Percentiles rank a stretch among this genome's conserved stretches.
These are phyloP conservation scores for Helostoma temminkii DNA, from an alignment of 2,797 vertebrate genomes.

Conservation along the genomic window DNA sequence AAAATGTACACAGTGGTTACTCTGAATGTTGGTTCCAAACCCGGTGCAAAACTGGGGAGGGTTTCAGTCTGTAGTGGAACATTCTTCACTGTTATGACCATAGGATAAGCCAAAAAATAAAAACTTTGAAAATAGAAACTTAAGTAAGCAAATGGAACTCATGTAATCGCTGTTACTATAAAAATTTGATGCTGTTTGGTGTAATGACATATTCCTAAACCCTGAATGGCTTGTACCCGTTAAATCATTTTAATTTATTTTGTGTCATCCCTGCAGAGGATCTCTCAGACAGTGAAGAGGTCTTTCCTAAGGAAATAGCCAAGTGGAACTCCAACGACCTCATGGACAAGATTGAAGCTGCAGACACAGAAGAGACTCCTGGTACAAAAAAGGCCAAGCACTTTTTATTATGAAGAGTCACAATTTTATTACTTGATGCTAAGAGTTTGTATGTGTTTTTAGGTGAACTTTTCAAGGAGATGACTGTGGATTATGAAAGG, in stretches of 20 bases:
- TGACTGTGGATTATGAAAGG: conserved; percentile 85
- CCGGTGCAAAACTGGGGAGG: too few species aligned
- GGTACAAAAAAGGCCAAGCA: conserved; percentile 77
- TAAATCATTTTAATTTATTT: conserved; percentile 7
- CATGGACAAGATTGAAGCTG: conserved; percentile 94
- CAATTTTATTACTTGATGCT: conserved; percentile 5
- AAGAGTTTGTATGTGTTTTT: conserved; percentile 55
- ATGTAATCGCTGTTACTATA: too few species aligned
- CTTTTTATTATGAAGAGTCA: background rate
- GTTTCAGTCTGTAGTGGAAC: too few species aligned
- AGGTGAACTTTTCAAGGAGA: conserved; percentile 89
- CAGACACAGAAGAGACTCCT: conserved; percentile 86
- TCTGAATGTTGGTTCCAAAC: too few species aligned
- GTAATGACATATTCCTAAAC: background rate
- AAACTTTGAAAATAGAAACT: too few species aligned
- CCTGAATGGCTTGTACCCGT: background rate
- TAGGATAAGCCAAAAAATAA: too few species aligned
- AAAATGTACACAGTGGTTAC: too few species aligned
- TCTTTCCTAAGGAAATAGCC: conserved; percentile 92
- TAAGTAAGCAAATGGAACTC: too few species aligned
- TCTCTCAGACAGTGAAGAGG: conserved; percentile 91
- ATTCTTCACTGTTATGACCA: too few species aligned
- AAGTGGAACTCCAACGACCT: conserved; percentile 97
- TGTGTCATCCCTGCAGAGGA: conserved; percentile 85
- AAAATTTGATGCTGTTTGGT: too few species aligned